Conservation (phyloP, 2,113 vertebrate genomes). For the Progne subis region DNA sequence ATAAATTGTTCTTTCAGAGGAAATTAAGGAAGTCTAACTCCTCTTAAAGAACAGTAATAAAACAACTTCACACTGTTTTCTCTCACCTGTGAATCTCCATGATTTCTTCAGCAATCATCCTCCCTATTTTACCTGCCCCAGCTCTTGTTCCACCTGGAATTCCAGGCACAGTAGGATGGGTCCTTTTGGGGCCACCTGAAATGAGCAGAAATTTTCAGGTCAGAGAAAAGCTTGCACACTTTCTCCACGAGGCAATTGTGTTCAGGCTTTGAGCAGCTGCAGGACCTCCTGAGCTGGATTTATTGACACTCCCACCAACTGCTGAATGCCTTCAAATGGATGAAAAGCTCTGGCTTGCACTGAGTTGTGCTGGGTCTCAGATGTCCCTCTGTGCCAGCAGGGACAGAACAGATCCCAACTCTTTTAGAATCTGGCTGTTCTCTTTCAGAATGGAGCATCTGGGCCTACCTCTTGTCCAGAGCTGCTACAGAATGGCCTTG, state of each 20-base stretch:
- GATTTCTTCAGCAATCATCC: conserved; percentile 98
- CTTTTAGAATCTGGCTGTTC: background rate
- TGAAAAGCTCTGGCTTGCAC: background rate
- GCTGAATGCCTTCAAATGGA: background rate
- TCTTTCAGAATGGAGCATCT: background rate
- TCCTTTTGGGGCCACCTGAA: conserved; percentile 87
- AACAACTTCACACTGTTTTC: background rate
- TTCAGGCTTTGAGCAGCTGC: background rate
- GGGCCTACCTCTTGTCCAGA: background rate
- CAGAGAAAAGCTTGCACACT: background rate
- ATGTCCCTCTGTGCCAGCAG: background rate
- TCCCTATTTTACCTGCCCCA: conserved; percentile 96
- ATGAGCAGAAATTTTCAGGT: background rate
- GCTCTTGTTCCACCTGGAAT: conserved; percentile 96
- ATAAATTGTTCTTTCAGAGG: background rate
- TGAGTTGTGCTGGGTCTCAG: background rate
- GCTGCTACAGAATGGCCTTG: background rate
- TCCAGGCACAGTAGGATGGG: conserved; percentile 91
- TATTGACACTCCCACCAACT: background rate
- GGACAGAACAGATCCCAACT: background rate
- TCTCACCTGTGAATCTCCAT: conserved; percentile 98
- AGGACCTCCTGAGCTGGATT: background rate
- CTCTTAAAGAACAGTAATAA: background rate
- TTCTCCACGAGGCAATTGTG: background rate
- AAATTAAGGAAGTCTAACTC: background rate